Evolutionary conservation across 1,140 invertebrate species (phyloP), one percentile per base, ranked within the genome.

Genomic region (Babylonia areolata): DNA sequence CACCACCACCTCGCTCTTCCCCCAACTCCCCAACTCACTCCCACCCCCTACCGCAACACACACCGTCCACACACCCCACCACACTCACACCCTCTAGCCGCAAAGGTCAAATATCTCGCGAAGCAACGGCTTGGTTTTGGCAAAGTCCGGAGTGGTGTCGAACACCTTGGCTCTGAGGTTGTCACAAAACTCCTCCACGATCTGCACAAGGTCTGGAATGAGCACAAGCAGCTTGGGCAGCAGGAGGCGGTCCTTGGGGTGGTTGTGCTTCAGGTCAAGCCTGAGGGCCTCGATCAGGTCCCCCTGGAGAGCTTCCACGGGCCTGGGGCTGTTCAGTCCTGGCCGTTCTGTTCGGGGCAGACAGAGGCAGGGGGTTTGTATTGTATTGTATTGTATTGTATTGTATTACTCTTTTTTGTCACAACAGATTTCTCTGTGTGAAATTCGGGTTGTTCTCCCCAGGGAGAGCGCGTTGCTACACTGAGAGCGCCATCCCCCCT

Each of bases 261-360:
- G 91, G 81, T 92, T 92, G 79, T 91, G 90, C 75, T 91, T 91
- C 15, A 92, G 81, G 51, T 91, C 91, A 23, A 92, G 84, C 6
- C 90, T 86, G 12, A 91, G 40, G 3, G 91, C 87, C 51, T 92
- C 89, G 20, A 92, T 86, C 77, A 90, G 81, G 40, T 89, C 88
- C 20, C 85, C 85, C 69, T 92, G 91, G 3, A 90, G 85, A 33
- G 88, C 88, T 75, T 92, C 91, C 6, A 91, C 87, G 40, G 88
- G 85, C 17, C 80, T 51, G 31, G 88, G 78, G 33, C 88, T 88
- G 23, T 85, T 77, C 12, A 92, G 73, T 2, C 87, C 87, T 31
- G 78, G 86, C 33, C 81, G 77, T 73, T 90, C 90, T 90, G 85
- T 1, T 73, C 31, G 39, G 31, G 69, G 42, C n/a, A 87, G 80